Percentiles rank a stretch among this genome's conserved stretches.
phyloP scores from a whole-genome alignment of 2,113 vertebrate species.

The Alligator mississippiensis region DNA sequence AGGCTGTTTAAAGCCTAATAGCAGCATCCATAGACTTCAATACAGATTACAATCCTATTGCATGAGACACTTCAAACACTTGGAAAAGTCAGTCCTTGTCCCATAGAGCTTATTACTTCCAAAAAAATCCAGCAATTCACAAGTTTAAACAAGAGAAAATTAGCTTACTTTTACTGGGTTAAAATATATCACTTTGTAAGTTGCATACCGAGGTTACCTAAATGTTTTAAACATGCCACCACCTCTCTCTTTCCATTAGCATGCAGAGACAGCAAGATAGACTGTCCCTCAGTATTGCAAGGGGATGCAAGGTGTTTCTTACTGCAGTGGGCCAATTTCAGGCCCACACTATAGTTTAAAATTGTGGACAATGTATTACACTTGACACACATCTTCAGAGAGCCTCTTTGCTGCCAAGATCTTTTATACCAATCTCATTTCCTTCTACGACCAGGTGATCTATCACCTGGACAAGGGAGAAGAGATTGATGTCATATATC shows the following conservation, averaged over 20 bases:
- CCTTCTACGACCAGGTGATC: no score
- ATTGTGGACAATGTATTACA: neutral
- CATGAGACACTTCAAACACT: no score
- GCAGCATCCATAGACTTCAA: no score
- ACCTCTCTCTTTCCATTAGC: neutral
- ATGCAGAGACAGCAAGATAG: neutral
- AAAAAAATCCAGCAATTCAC: neutral
- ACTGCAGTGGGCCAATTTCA: neutral
- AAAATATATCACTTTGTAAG: neutral
- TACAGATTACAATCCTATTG: no score
- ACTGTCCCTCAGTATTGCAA: neutral
- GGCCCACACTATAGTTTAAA: neutral
- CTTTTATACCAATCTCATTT: no score
- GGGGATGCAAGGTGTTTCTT: neutral
- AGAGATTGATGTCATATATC: no score
- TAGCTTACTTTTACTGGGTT: neutral
- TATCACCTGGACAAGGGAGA: no score
- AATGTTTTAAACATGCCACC: neutral
- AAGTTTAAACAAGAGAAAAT: neutral
- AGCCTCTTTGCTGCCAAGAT: neutral
- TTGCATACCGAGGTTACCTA: neutral
- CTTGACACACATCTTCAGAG: neutral
- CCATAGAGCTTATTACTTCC: no score
- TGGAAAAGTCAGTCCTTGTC: no score
- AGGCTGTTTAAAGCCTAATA: no score